Base-by-base conservation (phyloP, 2,113 vertebrate species). In the Plestiodon gilberti region DNA sequence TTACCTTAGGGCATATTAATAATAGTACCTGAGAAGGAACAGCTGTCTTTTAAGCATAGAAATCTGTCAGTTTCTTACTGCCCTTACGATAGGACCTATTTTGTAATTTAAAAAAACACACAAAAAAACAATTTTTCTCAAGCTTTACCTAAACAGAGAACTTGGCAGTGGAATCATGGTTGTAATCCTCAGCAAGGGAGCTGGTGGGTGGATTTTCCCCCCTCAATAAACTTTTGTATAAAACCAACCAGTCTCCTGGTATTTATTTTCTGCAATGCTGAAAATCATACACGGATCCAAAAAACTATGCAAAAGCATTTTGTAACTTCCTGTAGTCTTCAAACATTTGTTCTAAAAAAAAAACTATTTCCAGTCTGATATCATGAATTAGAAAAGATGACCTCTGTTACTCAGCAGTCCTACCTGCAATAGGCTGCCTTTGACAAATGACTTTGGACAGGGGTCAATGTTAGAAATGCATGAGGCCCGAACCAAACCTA, bases 21-120 rank as follows among this genome's bases (percentile, higher is more conserved):
- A 98, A 98, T 97, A 97, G 96, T 98, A 99, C 98, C 98, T 98
- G 98, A 97, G 97, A 98, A 97, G 97, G 96, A 98, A 98, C 98
- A 99, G 98, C 98, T 99, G 98, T 97, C 97, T 98, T 96, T 96
- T 96, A 96, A 97, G 95, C 94, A 93, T 95, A 4, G 88, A 98
- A 97, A 97, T 96, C 97, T 97, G 95, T 96, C 95, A 95, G 90
- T 93, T 94, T 96, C 96, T 96, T 95, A 94, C 95, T 92, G 89
- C 94, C 94, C 92, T 93, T 93, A 93, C 93, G 88, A 92, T 95
- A 95, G 95, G 97, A 97, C 96, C 96, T 89, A 95, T 97, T 97
- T 94, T 95, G 96, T 97, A 97, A 96, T 97, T 95, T 70, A 88
- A 96, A 94, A 95, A 94, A 97, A 94, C 97, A 97, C 93, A 94